Evolutionary conservation across 1,140 invertebrate species (phyloP).

Genomic region (Lasioglossum baleicum): DNA sequence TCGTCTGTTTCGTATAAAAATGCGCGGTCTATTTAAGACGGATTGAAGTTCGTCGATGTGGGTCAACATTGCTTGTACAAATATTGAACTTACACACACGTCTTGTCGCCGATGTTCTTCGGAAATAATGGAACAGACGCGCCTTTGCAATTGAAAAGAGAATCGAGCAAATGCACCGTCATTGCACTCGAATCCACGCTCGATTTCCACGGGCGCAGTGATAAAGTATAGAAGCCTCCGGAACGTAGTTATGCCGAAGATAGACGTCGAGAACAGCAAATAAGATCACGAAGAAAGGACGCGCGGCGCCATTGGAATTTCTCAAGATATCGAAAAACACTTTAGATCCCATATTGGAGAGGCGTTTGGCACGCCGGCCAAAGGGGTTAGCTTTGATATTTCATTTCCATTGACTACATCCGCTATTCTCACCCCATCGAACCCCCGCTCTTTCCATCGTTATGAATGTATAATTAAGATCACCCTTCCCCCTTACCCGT

Average conservation of each 20-base stretch:
- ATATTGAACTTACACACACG: not conserved
- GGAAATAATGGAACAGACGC: not conserved
- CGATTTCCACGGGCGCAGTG: constrained; percentile 26
- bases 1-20: too few species aligned
- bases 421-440: constrained; percentile 17
- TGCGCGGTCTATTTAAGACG: too few species aligned
- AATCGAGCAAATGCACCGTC: not conserved
- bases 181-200: constrained; percentile 6
- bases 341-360: constrained; percentile 67
- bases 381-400: constrained; percentile 64
- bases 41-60: too few species aligned
- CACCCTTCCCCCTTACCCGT: not conserved
- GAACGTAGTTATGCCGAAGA: constrained; percentile 40
- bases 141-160: not conserved
- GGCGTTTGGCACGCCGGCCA: constrained; percentile 28
- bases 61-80: not conserved
- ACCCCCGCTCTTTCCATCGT: constrained; percentile 45
- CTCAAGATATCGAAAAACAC: constrained; percentile 70
- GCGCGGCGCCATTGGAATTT: constrained; percentile 52
- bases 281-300: constrained; percentile 54
- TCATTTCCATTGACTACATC: constrained; percentile 67
- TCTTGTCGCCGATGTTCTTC: not conserved
- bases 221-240: constrained; percentile 19
- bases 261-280: constrained; percentile 45
- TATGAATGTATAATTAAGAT: constrained; percentile 72